phyloP scores from a whole-genome alignment of 2,888 invertebrate genomes.

The Molorchus minor region DNA sequence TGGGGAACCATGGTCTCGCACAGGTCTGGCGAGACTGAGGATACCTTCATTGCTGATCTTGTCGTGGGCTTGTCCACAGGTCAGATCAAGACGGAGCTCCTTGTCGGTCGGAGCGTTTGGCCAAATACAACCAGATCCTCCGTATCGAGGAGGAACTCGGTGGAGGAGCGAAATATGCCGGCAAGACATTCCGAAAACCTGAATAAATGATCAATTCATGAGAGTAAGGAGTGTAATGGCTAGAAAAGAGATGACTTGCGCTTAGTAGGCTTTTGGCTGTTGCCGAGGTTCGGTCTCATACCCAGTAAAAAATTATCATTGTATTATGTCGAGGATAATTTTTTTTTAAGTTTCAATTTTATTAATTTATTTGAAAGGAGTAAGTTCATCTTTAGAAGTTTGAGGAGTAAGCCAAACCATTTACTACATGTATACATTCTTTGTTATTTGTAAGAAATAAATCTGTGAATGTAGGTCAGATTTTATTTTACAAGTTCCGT shows the following conservation, averaged over 20 bases:
- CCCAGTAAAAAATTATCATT: not conserved
- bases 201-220: slow-evolving; percentile 31
- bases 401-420: slow-evolving; percentile 10
- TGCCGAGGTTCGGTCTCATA: slow-evolving; percentile 1
- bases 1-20: slow-evolving; percentile 99
- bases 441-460: slow-evolving; percentile 17
- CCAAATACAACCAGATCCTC: slow-evolving; percentile 98
- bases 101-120: slow-evolving; percentile 96
- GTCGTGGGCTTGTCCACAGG: slow-evolving; percentile 98
- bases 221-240: slow-evolving; percentile 7
- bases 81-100: slow-evolving; percentile 99
- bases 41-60: slow-evolving; percentile 98
- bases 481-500: too few species aligned
- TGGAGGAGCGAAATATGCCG: slow-evolving; percentile 89
- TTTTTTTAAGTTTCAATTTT: slow-evolving; percentile 1
- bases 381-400: slow-evolving; percentile 8
- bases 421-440: not conserved
- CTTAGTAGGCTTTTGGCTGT: slow-evolving; percentile 7
- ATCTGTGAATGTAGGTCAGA: too few species aligned
- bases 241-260: slow-evolving; percentile 13
- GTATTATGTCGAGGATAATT: not conserved
- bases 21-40: slow-evolving; percentile 97
- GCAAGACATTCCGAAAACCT: slow-evolving; percentile 94
- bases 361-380: slow-evolving; percentile 1
- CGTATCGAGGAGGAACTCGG: slow-evolving; percentile 99